A percentile compares a stretch with the other conserved stretches of the same genome.
phyloP scores from a whole-genome alignment of 2,888 invertebrate genomes.

The Augochlorella aurata region DNA sequence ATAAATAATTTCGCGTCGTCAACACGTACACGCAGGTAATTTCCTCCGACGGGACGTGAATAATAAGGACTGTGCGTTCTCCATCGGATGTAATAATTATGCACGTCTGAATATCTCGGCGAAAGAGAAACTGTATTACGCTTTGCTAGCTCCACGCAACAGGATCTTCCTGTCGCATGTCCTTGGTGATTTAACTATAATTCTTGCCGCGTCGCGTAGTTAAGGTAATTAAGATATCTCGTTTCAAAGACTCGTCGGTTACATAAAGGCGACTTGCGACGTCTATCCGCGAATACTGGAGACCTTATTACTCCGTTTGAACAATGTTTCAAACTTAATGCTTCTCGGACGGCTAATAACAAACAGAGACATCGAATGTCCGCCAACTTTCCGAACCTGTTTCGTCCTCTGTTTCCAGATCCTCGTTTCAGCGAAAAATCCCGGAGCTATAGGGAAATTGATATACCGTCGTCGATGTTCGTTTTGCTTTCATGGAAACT shows the following conservation, averaged over 20 bases:
- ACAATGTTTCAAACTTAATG: neutral
- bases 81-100: neutral
- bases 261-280: neutral
- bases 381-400: slow-evolving; percentile 16
- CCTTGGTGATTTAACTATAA: slow-evolving; percentile 20
- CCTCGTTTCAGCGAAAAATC: neutral
- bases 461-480: neutral
- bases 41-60: neutral
- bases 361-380: neutral
- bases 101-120: neutral
- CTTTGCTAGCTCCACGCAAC: neutral
- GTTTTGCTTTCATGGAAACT: neutral
- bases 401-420: neutral
- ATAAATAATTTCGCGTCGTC: too few species aligned
- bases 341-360: slow-evolving; percentile 20
- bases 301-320: slow-evolving; percentile 3
- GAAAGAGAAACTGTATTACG: neutral
- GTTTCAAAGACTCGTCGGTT: neutral
- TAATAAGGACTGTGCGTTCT: neutral
- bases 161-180: neutral
- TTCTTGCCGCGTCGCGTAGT: slow-evolving; percentile 12
- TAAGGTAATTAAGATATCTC: slow-evolving; percentile 48
- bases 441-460: neutral
- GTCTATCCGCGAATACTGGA: slow-evolving; percentile 1
- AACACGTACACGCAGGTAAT: neutral